phyloP scores from a whole-genome alignment of 2,888 invertebrate genomes.

The Xanthostigma xanthostigma region DNA sequence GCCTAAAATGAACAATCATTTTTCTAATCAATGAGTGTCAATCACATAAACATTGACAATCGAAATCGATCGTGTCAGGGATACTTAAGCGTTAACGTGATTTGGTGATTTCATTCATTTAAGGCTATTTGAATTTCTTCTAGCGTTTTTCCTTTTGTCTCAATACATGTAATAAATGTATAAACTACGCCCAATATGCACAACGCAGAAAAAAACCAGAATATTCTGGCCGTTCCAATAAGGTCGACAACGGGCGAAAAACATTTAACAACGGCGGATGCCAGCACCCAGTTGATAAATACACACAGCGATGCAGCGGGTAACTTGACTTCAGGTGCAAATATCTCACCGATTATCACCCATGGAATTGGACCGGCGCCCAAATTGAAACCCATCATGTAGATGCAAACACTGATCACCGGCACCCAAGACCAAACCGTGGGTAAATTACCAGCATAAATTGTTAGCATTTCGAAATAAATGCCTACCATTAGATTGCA shows the following conservation, averaged over 20 bases:
- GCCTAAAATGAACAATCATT: too few relatives aligned
- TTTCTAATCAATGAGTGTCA: too few relatives aligned
- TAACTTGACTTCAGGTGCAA: conserved; percentile 29
- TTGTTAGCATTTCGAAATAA: conserved; percentile 47
- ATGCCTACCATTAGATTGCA: conserved; percentile 50
- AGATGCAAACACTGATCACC: conserved; percentile 25
- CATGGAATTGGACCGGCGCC: conserved; percentile 34
- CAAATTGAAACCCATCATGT: conserved; percentile 28
- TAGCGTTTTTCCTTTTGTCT: conserved; percentile 35
- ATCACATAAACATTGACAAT: too few relatives aligned
- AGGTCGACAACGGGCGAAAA: conserved; percentile 28
- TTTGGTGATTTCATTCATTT: conserved; percentile 9
- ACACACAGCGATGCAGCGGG: conserved; percentile 24
- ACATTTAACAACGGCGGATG: conserved; percentile 26
- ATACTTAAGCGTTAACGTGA: too few relatives aligned
- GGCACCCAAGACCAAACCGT: conserved; percentile 23
- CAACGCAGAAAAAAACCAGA: conserved; percentile 33
- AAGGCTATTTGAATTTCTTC: conserved; percentile 31
- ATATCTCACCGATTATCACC: conserved; percentile 32
- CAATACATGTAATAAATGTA: conserved; percentile 34
- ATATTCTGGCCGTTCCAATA: conserved; percentile 27
- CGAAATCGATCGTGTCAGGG: too few relatives aligned
- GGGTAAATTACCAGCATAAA: conserved; percentile 22
- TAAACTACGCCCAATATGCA: conserved; percentile 32
- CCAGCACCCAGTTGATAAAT: conserved; percentile 28